Evolutionary conservation across 2,888 invertebrate species (phyloP), one percentile per base, ranked within the genome.

Genomic region (Diachrysia chrysitis): DNA sequence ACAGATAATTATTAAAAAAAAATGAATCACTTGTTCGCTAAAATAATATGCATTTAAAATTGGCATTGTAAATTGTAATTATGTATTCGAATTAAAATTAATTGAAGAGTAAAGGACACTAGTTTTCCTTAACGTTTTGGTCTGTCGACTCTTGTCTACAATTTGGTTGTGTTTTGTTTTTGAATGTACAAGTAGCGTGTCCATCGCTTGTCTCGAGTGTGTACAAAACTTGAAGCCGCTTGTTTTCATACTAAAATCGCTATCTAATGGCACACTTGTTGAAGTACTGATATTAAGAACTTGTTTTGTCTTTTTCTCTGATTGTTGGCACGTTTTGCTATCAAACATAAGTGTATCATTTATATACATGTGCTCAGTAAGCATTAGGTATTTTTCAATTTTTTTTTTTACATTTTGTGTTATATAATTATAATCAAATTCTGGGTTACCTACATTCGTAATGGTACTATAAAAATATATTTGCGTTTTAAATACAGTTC

Each of bases 91-190:
- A n/a, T n/a, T n/a, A n/a, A n/a, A n/a, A n/a, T n/a, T n/a, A n/a
- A n/a, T n/a, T n/a, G n/a, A n/a, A n/a, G n/a, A n/a, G n/a, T n/a
- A n/a, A n/a, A n/a, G n/a, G n/a, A n/a, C n/a, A n/a, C n/a, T 58
- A 9, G 0, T 14, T 53, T 70, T 70, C 63, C 63, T 75, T 21
- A 12, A 19, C 37, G 76, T 61, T 64, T 25, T 56, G 60, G 76
- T 73, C 58, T 70, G 54, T 29, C 29, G 58, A 48, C 9, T 64
- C 51, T 56, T 56, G 17, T 23, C 48, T 58, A 35, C 12, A 51
- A 19, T 2, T 17, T 2, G 10, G 10, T 51, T 48, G 9, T 7
- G 46, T 42, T 46, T 35, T n/a, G n/a, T 59, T 29, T 42, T 9
- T 32, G 17, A n/a, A 4, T 42, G 16, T 66, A 42, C 19, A 17